Evolutionary conservation across 2,797 vertebrate species (phyloP).

Genomic region (Diglossa cyanea): DNA sequence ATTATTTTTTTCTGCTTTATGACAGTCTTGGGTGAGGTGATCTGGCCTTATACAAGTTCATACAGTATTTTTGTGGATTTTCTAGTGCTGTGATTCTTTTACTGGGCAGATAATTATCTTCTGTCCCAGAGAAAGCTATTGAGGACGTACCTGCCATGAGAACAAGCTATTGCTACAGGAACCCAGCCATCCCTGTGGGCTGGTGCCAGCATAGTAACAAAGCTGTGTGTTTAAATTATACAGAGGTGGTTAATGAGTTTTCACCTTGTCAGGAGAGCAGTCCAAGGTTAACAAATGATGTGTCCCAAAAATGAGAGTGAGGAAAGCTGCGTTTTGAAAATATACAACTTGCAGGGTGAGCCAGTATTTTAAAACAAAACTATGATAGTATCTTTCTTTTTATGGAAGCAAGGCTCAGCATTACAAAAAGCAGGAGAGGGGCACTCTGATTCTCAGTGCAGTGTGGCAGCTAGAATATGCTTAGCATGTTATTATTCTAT

Average conservation of each 20-base stretch:
- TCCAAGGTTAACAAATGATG: neutral
- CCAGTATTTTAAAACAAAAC: conserved; percentile 6
- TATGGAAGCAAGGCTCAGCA: neutral
- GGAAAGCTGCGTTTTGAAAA: conserved; percentile 31
- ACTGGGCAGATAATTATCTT: conserved; percentile 22
- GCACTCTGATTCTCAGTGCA: neutral
- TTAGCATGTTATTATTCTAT: conserved; percentile 23
- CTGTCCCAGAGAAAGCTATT: conserved; percentile 46
- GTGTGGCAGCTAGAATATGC: conserved; percentile 5
- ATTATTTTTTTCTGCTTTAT: neutral
- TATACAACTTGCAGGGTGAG: neutral
- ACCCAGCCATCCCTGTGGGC: neutral
- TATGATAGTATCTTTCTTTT: neutral
- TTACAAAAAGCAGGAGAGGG: neutral
- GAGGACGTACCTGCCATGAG: conserved; percentile 10
- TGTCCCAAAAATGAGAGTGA: conserved; percentile 20
- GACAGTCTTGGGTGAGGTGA: neutral
- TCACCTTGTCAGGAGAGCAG: conserved; percentile 19
- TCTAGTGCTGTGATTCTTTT: conserved; percentile 9
- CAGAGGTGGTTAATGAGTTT: conserved; percentile 11
- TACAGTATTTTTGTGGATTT: neutral
- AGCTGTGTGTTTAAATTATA: conserved; percentile 4
- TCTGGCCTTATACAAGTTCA: neutral
- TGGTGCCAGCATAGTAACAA: neutral
- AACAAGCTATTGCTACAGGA: neutral